Evolutionary conservation across 1,140 invertebrate genomes (phyloP), one percentile per base, ranked within the genome.

Genomic region (Zaprionus ghesquierei): DNA sequence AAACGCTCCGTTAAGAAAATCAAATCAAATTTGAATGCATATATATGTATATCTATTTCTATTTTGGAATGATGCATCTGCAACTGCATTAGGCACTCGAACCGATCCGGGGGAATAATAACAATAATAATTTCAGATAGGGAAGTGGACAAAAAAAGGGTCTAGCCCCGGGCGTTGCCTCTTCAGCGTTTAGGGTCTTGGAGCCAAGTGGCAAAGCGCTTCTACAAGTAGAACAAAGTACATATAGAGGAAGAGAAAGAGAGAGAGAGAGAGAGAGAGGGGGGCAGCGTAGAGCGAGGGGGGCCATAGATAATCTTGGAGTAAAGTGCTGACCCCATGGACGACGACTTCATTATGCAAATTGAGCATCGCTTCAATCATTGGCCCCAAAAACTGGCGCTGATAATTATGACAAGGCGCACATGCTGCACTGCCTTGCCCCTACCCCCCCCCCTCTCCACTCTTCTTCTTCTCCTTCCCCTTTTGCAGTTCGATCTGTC

Each of bases 261-360:
- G 4, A 27, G 6, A 10, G 5, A 5, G 22, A 33, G 29, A n/a
- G 10, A 25, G 5, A 4, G 25, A 15, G 3, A 33, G 18, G 2
- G 61, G n/a, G n/a, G n/a, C n/a, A n/a, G n/a, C n/a, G n/a, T n/a
- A 5, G 49, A 9, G 2, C 0, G 13, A 9, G 8, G 2, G n/a
- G 22, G 15, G 13, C 15, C 20, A 33, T 22, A 35, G 22, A 62
- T 61, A 56, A 70, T 59, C 49, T 49, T 53, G 61, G 44, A 82
- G 69, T 65, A 38, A 56, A 81, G 75, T 78, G 75, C 66, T 66
- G 77, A 80, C 77, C 72, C 65, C 29, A 38, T 62, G 60, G 46
- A 46, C 27, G 33, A 82, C 75, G 79, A 66, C 79, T 81, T 81
- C 79, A 81, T 81, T 81, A 81, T 81, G 79, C 75, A 81, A 81